A percentile compares a stretch with the other conserved stretches of the same genome.
These are phyloP conservation scores for Cantharis nigra DNA, from an alignment of 2,888 invertebrate genomes.

Conservation along the genomic window DNA sequence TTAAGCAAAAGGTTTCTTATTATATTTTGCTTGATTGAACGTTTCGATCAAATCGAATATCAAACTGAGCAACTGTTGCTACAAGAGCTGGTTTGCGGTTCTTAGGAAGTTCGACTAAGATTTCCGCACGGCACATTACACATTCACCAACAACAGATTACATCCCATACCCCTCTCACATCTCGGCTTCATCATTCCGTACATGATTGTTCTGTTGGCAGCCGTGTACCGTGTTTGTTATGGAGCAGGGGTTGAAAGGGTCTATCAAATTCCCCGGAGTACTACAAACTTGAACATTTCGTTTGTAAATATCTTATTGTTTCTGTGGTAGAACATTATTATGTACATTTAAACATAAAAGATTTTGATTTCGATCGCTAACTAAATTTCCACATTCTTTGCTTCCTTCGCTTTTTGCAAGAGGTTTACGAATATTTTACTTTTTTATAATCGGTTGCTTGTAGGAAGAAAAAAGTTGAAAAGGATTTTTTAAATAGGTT, in stretches of 20 bases:
- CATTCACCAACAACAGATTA: slow-evolving; percentile 44
- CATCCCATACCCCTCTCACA: slow-evolving; percentile 30
- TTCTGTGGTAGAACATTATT: slow-evolving; percentile 1
- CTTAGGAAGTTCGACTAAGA: slow-evolving; percentile 44
- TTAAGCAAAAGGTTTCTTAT: neutral
- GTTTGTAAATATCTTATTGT: slow-evolving; percentile 35
- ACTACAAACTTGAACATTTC: slow-evolving; percentile 35
- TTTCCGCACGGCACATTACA: slow-evolving; percentile 47
- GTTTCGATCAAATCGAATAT: slow-evolving; percentile 34
- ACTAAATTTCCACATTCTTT: neutral
- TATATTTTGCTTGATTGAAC: slow-evolving; percentile 3
- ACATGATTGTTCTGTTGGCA: slow-evolving; percentile 38
- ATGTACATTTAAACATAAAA: slow-evolving; percentile 2
- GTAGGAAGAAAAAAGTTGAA: neutral
- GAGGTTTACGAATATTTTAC: no score
- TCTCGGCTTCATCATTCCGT: slow-evolving; percentile 36
- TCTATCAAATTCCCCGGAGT: slow-evolving; percentile 36
- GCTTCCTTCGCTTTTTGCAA: neutral
- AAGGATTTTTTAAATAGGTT: neutral
- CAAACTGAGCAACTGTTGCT: slow-evolving; percentile 39
- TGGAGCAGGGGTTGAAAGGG: slow-evolving; percentile 36
- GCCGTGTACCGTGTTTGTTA: slow-evolving; percentile 36
- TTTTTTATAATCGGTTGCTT: neutral
- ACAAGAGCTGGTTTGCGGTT: slow-evolving; percentile 42
- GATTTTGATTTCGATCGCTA: neutral